phyloP scores from a whole-genome alignment of 2,113 vertebrate species.

The Nyctereutes procyonoides region DNA sequence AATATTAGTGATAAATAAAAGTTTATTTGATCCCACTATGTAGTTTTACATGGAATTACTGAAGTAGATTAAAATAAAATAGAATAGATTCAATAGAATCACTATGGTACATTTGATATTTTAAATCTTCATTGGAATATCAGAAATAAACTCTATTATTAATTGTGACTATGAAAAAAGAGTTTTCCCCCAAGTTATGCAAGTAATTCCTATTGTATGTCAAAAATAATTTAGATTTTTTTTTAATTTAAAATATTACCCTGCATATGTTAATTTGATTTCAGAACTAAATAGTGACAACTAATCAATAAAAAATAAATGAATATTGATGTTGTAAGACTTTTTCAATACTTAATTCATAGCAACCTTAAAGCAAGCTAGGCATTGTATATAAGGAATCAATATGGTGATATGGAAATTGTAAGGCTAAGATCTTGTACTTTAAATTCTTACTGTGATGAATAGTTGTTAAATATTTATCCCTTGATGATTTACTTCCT shows the following conservation, averaged over 20 bases:
- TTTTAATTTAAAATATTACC: conserved; percentile 70
- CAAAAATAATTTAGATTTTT: conserved; percentile 67
- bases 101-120: background rate
- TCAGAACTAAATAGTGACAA: conserved; percentile 74
- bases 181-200: background rate
- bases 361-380: conserved; percentile 76
- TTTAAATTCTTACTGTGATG: conserved; percentile 69
- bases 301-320: conserved; percentile 84
- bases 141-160: background rate
- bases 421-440: conserved; percentile 60
- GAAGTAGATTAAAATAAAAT: background rate
- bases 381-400: conserved; percentile 80
- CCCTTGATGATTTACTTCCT: conserved; percentile 65
- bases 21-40: background rate
- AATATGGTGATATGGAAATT: conserved; percentile 77
- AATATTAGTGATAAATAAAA: background rate
- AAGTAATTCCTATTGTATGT: background rate
- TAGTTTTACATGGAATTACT: background rate
- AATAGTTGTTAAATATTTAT: conserved; percentile 81
- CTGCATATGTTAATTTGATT: conserved; percentile 73
- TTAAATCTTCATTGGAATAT: background rate
- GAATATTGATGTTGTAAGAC: conserved; percentile 82
- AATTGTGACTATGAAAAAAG: background rate
- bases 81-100: background rate
- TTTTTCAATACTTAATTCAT: conserved; percentile 82